Evolutionary conservation across 2,113 vertebrate species (phyloP).

Genomic region (Lophura nycthemera): DNA sequence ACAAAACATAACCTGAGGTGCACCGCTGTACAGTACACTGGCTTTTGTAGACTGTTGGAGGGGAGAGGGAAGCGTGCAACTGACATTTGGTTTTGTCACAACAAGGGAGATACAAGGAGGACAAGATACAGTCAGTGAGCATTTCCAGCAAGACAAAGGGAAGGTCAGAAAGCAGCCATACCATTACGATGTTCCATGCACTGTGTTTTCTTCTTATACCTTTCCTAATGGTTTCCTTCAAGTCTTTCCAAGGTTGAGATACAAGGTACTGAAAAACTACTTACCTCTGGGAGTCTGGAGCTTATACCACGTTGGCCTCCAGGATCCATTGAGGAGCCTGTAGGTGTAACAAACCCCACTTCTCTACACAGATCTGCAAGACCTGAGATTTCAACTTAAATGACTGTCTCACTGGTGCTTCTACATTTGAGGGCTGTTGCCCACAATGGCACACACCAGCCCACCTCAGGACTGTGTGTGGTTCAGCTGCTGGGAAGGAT

Average conservation of each 20-base stretch:
- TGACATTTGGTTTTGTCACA: not conserved
- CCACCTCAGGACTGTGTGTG: not conserved
- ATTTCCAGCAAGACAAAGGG: not conserved
- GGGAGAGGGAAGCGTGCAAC: not conserved
- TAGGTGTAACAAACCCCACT: not conserved
- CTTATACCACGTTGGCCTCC: not conserved
- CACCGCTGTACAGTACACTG: not conserved
- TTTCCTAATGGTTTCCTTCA: not conserved
- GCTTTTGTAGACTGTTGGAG: not conserved
- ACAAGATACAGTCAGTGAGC: not conserved
- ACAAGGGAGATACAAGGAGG: not conserved
- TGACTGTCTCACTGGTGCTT: not conserved
- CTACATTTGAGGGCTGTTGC: not conserved
- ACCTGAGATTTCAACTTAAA: not conserved
- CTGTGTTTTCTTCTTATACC: accelerated
- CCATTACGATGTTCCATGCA: not conserved
- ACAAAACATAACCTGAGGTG: not conserved
- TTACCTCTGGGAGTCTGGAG: not conserved
- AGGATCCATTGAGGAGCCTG: not conserved
- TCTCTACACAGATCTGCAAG: not conserved
- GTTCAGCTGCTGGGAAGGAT: not conserved
- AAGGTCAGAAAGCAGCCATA: not conserved
- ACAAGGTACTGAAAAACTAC: not conserved
- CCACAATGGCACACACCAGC: not conserved
- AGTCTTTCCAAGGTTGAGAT: not conserved